A percentile compares a stretch with the other conserved stretches of the same genome.
phyloP scores from a whole-genome alignment of 1,140 invertebrate species.

The Cheumatopsyche charites region DNA sequence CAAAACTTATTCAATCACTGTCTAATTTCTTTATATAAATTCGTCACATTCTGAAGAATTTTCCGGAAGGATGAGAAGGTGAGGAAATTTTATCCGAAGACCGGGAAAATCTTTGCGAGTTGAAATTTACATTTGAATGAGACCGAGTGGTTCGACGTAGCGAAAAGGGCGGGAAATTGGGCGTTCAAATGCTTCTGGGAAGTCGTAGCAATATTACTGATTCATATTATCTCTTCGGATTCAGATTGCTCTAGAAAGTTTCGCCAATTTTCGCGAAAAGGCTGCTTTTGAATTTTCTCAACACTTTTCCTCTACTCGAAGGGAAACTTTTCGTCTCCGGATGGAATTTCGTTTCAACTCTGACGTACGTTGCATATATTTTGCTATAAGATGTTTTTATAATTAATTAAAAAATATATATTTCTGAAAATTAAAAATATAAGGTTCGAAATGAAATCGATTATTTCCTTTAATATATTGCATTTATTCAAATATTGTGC shows the following conservation, averaged over 20 bases:
- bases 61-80: too few relatives aligned
- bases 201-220: slow-evolving; percentile 35
- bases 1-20: too few relatives aligned
- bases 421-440: not conserved
- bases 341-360: not conserved
- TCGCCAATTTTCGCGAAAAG: not conserved
- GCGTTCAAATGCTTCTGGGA: slow-evolving; percentile 37
- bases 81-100: too few relatives aligned
- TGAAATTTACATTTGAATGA: slow-evolving; percentile 40
- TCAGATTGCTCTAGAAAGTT: slow-evolving; percentile 20
- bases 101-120: slow-evolving; percentile 16
- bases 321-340: slow-evolving; percentile 13
- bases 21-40: too few relatives aligned
- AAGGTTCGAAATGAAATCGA: not conserved
- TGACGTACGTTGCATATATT: too few relatives aligned
- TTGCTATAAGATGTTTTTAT: too few relatives aligned
- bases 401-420: too few relatives aligned
- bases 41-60: too few relatives aligned
- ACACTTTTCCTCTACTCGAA: slow-evolving; percentile 13
- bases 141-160: slow-evolving; percentile 29
- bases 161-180: slow-evolving; percentile 38
- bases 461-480: not conserved
- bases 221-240: slow-evolving; percentile 37
- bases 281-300: slow-evolving; percentile 13
- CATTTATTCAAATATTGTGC: slow-evolving; percentile 23